Evolutionary conservation across 37 sponge, comb jelly and placozoan species (phyloP), one percentile per base, ranked within the genome.

Genomic region (Agelas oroides): DNA sequence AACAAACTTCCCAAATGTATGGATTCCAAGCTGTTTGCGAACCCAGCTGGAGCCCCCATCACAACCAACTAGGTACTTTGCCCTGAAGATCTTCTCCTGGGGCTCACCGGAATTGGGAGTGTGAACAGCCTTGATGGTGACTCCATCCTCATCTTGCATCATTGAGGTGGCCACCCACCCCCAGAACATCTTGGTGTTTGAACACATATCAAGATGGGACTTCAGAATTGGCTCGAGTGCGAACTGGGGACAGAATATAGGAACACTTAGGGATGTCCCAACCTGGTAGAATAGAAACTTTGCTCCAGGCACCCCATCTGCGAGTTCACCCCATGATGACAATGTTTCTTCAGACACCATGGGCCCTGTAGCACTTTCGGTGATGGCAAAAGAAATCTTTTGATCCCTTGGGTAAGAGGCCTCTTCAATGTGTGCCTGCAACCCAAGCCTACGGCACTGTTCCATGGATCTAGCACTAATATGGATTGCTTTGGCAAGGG

Each of bases 11-110:
- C 95, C 95, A 82, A 62, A 80, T 20, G 77, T 80, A 25, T 91
- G 95, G 0, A 91, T 31, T 18, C 78, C 69, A 31, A 94, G 63
- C 59, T 63, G 34, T 53, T 85, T 91, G 15, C 95, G 76, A 1
- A 81, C 64, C 24, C 34, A 52, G 58, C 95, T 94, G 39, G 63
- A 72, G 8, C 88, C 91, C 53, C 93, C 93, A 70, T 92, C 93
- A 70, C 89, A 88, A 27, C 77, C 93, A 27, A 92, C 82, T 30
- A 84, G 32, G 52, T 81, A 92, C 24, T 66, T 46, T 27, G 82
- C 93, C 36, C 21, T 79, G 54, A 92, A 37, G 27, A 67, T 65
- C 56, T 83, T 72, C 71, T 82, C 83, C 31, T 55, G 33, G 19
- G 30, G 20, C 15, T 23, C 63, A 16, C 53, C 81, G 2, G 30